Base-by-base conservation (phyloP, 1,140 invertebrate genomes). In the Caerostris extrusa region DNA sequence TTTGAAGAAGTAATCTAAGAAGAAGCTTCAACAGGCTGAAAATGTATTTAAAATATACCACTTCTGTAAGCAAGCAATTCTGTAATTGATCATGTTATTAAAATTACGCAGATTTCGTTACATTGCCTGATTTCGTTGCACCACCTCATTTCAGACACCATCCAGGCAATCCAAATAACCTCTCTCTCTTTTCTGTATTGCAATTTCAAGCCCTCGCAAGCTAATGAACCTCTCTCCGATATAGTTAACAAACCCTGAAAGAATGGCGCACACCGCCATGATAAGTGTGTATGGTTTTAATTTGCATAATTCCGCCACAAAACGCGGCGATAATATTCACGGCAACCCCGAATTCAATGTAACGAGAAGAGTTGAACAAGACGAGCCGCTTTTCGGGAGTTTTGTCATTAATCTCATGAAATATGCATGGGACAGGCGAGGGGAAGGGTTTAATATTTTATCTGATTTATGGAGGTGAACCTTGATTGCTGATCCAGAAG, bases 351-450 rank as follows among this genome's bases (percentile, higher is more conserved):
- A 50, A 53, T 50, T 77, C 3, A 53, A 77, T 53, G 71, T 77
- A 77, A 77, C 71, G 19, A 77, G 7, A 12, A 7, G 7, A 77
- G 71, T 77, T 77, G 71, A 77, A 77, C 71, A 77, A 34, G 71
- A 77, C 71, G 71, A 77, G 10, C 71, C 34, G 50, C 71, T 77
- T 50, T 77, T 77, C 34, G 53, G 34, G 71, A 77, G 71, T 77
- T 19, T n/a, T 83, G 82, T 83, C 82, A 83, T 58, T 58, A 58
- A 83, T 83, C 82, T 83, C 82, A 83, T 83, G 82, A 57, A 83
- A 83, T 83, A 83, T 83, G 82, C 82, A 83, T 83, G 55, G 82
- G 55, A n/a, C 4, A 14, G 71, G 7, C 7, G 10, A 34, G 71
- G 8, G 53, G 69, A 14, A 10, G 34, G 71, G 10, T 77, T 77